Percentiles rank a stretch among this genome's conserved stretches.
phyloP scores from a whole-genome alignment of 1,140 invertebrate genomes.

The Drosophila ohnishii region DNA sequence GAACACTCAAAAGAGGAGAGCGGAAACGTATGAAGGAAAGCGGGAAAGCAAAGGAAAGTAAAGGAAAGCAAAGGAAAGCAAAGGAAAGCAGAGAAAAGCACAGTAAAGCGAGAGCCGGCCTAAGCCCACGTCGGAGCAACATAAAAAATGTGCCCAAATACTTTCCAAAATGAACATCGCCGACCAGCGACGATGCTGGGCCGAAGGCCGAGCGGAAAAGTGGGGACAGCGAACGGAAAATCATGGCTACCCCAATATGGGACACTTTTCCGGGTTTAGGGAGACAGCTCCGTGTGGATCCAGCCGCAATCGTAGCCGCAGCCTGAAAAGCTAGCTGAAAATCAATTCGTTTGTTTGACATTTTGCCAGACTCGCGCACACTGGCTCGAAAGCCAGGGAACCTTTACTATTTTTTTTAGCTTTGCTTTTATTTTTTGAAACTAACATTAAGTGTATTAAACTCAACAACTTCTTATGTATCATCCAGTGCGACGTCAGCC shows the following conservation, averaged over 20 bases:
- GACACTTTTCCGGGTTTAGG: slow-evolving; percentile 10
- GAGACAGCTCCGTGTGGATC: slow-evolving; percentile 31
- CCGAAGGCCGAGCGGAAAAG: slow-evolving; percentile 17
- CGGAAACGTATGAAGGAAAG: background rate
- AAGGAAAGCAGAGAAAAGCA: background rate
- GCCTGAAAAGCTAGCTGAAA: slow-evolving; percentile 37
- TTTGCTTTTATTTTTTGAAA: too few species aligned
- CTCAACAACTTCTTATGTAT: too few species aligned
- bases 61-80: slow-evolving; percentile 1
- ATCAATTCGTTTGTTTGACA: slow-evolving; percentile 50
- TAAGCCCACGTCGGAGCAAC: slow-evolving; percentile 49
- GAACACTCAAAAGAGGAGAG: slow-evolving; percentile 19
- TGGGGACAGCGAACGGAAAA: background rate
- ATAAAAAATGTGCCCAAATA: slow-evolving; percentile 74
- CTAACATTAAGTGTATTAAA: too few species aligned
- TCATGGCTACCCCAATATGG: slow-evolving; percentile 8
- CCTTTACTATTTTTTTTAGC: too few species aligned
- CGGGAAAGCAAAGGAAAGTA: slow-evolving; percentile 9
- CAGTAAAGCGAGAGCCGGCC: slow-evolving; percentile 24
- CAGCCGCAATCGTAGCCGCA: slow-evolving; percentile 24
- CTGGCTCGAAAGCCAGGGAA: slow-evolving; percentile 16
- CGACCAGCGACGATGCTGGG: slow-evolving; percentile 15
- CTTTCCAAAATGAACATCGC: slow-evolving; percentile 65
- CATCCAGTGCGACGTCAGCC: too few species aligned
- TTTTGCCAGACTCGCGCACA: slow-evolving; percentile 18